Base-by-base conservation (phyloP, 2,113 vertebrate genomes). In the Apodemus sylvaticus region DNA sequence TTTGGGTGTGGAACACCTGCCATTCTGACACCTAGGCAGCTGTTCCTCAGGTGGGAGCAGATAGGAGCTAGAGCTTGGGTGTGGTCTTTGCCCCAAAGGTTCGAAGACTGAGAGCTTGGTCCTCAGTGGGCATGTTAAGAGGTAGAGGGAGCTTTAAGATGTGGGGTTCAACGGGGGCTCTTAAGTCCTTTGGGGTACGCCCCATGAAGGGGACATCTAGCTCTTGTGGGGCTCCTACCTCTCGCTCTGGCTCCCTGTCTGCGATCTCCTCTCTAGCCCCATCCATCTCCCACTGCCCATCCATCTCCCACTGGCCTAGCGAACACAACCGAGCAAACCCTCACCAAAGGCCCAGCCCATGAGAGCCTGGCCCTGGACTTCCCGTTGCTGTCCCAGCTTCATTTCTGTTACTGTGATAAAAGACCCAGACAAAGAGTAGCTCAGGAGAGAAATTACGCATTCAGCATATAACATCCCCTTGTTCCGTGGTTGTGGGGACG, bases 11-110 rank as follows among this genome's bases (percentile, higher is more conserved):
- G 9, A 19, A 2, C 1, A 0, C 36, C 4, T 2, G 86, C 42
- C 0, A 0, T 5, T 29, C 48, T 66, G 68, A 83, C 20, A 13
- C 24, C 20, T 11, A 9, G 0, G 10, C 0, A 68, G 16, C 36
- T 16, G 22, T 19, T 29, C 13, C 29, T 1, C 5, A 22, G 39
- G 10, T 5, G 6, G 60, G 14, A 16, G 42, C 2, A 36, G 5
- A 14, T 1, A 3, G n/a, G 39, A 36, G 5, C 4, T 5, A 1
- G 19, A 7, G n/a, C 24, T 12, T 51, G 31, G 14, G 10, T 14
- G 1, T n/a, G 64, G 36, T 7, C 13, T 62, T 6, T 26, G 9
- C n/a, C n/a, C 20, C 7, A 29, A 42, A 73, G 48, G 12, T 17
- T 58, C 20, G 0, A 14, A 22, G 11, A 3, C 1, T 19, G 45